Conservation (phyloP, 2,797 vertebrate species). For the Lutjanus campechanus region DNA sequence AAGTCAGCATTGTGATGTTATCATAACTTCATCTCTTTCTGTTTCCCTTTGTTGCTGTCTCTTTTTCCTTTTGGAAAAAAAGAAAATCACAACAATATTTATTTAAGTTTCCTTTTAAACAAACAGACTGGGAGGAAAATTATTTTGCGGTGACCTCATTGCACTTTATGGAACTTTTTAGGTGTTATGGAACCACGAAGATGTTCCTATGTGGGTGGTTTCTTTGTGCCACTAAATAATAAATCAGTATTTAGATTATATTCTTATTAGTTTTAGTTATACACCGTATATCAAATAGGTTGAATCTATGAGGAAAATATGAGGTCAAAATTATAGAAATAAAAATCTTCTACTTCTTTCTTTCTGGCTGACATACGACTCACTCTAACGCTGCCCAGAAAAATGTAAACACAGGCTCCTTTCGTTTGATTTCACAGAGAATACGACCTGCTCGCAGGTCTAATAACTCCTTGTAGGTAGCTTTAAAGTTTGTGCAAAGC, state of each 20-base stretch:
- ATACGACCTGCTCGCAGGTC: too few relatives aligned
- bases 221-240: background rate
- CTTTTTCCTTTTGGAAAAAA: slow-evolving; percentile 24
- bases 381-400: too few relatives aligned
- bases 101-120: slow-evolving; percentile 26
- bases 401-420: too few relatives aligned
- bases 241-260: slow-evolving; percentile 1
- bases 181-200: slow-evolving; percentile 29
- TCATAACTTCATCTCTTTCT: slow-evolving; percentile 55
- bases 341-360: too few relatives aligned
- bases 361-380: too few relatives aligned
- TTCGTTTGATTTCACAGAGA: too few relatives aligned
- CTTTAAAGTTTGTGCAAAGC: too few relatives aligned
- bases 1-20: slow-evolving; percentile 64
- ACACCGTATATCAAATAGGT: too few relatives aligned
- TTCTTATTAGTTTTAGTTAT: background rate
- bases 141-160: background rate
- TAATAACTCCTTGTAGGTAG: too few relatives aligned
- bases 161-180: background rate
- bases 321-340: too few relatives aligned
- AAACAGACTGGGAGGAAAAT: slow-evolving; percentile 5
- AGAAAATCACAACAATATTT: slow-evolving; percentile 23
- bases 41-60: slow-evolving; percentile 46
- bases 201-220: slow-evolving; percentile 15
- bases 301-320: too few relatives aligned